Conservation (phyloP, 2,797 vertebrate species). For the Melanotaenia parkinsoni region DNA sequence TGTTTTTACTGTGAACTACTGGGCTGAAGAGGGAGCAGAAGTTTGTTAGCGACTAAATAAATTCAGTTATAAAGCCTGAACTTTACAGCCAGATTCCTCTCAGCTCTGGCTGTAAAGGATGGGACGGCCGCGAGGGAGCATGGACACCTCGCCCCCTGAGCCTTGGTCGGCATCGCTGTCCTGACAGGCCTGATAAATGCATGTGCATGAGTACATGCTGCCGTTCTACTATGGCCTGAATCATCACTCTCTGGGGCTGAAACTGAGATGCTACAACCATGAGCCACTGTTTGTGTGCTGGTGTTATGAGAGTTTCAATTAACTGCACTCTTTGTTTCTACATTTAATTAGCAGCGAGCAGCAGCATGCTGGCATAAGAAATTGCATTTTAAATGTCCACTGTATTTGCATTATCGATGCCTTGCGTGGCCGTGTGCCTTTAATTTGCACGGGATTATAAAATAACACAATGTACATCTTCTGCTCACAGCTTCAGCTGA, state of each 20-base stretch:
- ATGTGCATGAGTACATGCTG: constrained; percentile 44
- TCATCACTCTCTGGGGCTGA: constrained; percentile 11
- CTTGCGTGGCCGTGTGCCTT: neutral
- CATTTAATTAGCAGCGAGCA: constrained; percentile 29
- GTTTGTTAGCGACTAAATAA: no score
- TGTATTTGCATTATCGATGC: constrained; percentile 16
- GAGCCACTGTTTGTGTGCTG: neutral
- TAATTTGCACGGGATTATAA: constrained; percentile 20
- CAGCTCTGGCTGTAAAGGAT: constrained; percentile 58
- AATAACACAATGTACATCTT: constrained; percentile 2
- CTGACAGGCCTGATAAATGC: constrained; percentile 70
- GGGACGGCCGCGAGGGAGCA: constrained; percentile 43
- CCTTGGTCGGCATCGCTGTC: constrained; percentile 58
- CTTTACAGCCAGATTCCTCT: constrained; percentile 61
- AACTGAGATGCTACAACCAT: constrained; percentile 6
- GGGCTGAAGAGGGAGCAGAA: no score
- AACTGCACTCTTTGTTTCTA: neutral
- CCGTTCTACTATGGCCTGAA: constrained; percentile 15
- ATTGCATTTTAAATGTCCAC: constrained; percentile 6
- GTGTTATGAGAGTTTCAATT: constrained; percentile 17
- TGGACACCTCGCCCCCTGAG: constrained; percentile 60
- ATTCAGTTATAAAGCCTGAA: neutral
- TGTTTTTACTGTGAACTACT: no score
- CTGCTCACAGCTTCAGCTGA: constrained; percentile 13
- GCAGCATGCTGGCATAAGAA: constrained; percentile 8